A percentile compares a stretch with the other conserved stretches of the same genome.
Conservation (phyloP, 64 coral and sea anemone genomes). For the Hydrozoanthus tunicans region DNA sequence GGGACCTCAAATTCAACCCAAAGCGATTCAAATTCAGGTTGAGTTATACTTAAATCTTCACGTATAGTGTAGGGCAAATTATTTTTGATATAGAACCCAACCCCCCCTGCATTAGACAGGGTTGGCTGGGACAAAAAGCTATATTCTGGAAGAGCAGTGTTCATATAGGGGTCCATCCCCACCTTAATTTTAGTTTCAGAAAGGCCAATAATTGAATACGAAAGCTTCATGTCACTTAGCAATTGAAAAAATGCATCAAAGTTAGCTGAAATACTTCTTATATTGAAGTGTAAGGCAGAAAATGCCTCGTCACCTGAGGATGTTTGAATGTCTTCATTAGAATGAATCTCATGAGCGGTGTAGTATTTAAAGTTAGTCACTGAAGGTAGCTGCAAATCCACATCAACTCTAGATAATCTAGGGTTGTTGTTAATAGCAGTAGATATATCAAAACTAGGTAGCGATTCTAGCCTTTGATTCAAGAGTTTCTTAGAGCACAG, state of each 20-base stretch:
- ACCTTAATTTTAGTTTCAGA: too few relatives aligned
- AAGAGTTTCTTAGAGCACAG: conserved; percentile 11
- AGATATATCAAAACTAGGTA: conserved; percentile 39
- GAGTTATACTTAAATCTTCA: too few relatives aligned
- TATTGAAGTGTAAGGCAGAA: neutral
- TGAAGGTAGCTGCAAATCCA: conserved; percentile 32
- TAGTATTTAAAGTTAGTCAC: conserved; percentile 45
- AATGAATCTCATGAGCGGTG: conserved; percentile 32
- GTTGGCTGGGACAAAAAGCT: too few relatives aligned
- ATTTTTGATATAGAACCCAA: too few relatives aligned
- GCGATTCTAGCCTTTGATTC: conserved; percentile 4
- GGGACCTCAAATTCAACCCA: too few relatives aligned
- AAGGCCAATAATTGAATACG: too few relatives aligned
- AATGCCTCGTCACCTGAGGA: conserved; percentile 21
- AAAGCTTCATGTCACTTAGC: conserved; percentile 42
- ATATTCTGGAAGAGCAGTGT: too few relatives aligned
- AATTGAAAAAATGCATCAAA: conserved; percentile 30
- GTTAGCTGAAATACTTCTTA: conserved; percentile 32
- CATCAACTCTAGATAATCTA: conserved; percentile 32
- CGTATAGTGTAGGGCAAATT: too few relatives aligned
- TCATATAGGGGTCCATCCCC: too few relatives aligned
- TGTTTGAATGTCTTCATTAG: conserved; percentile 43
- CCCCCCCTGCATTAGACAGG: too few relatives aligned
- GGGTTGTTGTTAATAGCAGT: conserved; percentile 40
- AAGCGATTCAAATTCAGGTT: too few relatives aligned